Base-by-base conservation (phyloP, 2,113 vertebrate genomes). In the Vicugna pacos region DNA sequence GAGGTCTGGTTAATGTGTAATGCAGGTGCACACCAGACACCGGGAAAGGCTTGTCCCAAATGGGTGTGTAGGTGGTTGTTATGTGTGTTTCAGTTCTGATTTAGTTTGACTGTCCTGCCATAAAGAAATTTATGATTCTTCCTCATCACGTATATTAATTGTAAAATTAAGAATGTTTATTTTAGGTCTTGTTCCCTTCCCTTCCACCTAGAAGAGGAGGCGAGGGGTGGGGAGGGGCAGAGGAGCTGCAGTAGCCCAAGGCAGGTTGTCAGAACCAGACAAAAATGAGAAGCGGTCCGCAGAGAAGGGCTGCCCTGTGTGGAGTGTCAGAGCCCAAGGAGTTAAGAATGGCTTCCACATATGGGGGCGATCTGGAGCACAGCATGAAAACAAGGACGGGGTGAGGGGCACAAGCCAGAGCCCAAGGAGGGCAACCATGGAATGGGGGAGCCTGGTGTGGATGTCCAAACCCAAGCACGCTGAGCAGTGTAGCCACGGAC, bases 81-180 rank as follows among this genome's bases (percentile, higher is more conserved):
- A 35, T 1, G 11, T 54, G 48, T 22, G 75, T 77, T 52, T 54
- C 75, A 77, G 1, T 8, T 54, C 17, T 77, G 52, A 77, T 17
- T 77, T 77, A 54, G 50, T 77, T 77, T 52, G 75, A n/a, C n/a
- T 54, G 48, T 77, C 32, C 75, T 77, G 75, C 75, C 75, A 77
- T 22, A 54, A 11, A 77, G 50, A 77, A 52, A n/a, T 77, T 52
- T 54, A 54, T n/a, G 12, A n/a, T n/a, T 77, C 54, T 77, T 77
- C 17, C 75, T 54, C 75, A 35, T 54, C 19, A 54, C 17, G n/a
- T 79, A 50, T 6, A 73, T 65, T 65, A 54, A 93, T 12, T 83
- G 1, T 65, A 81, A 72, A 83, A n/a, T 89, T 72, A 69, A 95
- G 20, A 90, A 16, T 58, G 26, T n/a, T 50, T 85, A 91, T 90